phyloP scores from a whole-genome alignment of 2,888 invertebrate genomes.

The Mesorhabditis belari region DNA sequence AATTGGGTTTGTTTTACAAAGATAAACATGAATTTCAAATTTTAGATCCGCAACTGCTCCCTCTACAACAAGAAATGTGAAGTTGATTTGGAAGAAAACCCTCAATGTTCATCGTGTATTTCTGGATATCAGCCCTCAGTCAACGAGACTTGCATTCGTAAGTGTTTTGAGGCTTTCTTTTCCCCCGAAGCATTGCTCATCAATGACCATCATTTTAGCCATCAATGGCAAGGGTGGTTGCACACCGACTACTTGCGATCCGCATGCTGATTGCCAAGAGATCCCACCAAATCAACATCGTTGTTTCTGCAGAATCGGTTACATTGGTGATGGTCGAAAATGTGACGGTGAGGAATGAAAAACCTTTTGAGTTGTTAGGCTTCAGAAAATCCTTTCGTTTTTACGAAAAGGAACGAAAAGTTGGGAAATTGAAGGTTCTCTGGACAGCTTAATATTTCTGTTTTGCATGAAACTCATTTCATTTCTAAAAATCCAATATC shows the following conservation, averaged over 20 bases:
- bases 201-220: not conserved
- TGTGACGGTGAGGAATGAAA: constrained; percentile 41
- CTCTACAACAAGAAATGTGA: constrained; percentile 46
- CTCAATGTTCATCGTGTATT: constrained; percentile 48
- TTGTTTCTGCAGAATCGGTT: constrained; percentile 77
- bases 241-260: constrained; percentile 23
- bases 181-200: not conserved
- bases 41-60: constrained; percentile 24
- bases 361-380: too few species aligned
- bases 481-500: too few species aligned
- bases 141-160: constrained; percentile 44
- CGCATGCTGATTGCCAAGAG: constrained; percentile 49
- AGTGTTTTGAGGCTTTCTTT: constrained; percentile 2
- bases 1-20: not conserved
- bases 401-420: too few species aligned
- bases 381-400: too few species aligned
- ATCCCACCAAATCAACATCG: constrained; percentile 44
- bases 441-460: too few species aligned
- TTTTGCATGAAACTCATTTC: too few species aligned
- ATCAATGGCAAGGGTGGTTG: not conserved
- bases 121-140: constrained; percentile 41
- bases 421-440: too few species aligned
- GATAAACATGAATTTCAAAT: not conserved
- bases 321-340: constrained; percentile 67
- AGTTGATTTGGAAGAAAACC: constrained; percentile 46